phyloP scores from a whole-genome alignment of 2,888 invertebrate species.

The Idaea aversata region DNA sequence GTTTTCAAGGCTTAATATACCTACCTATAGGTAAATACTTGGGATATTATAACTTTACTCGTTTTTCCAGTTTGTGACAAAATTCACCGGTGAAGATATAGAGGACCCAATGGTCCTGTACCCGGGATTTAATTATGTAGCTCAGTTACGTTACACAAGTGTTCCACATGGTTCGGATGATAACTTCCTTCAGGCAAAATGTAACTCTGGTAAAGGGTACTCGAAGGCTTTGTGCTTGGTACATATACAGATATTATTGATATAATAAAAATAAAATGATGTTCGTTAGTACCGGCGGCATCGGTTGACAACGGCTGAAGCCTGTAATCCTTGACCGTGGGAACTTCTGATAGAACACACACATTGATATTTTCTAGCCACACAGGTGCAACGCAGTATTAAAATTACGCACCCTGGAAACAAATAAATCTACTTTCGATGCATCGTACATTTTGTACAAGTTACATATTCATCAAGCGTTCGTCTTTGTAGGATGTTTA shows the following conservation, averaged over 20 bases:
- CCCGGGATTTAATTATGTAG: slow-evolving; percentile 46
- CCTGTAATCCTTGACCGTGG: too few relatives aligned
- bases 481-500: too few relatives aligned
- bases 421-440: too few relatives aligned
- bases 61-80: slow-evolving; percentile 47
- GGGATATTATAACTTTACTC: not conserved
- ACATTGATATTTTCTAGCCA: too few relatives aligned
- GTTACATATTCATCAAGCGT: too few relatives aligned
- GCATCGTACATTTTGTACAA: too few relatives aligned
- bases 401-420: too few relatives aligned
- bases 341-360: too few relatives aligned
- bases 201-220: slow-evolving; percentile 35
- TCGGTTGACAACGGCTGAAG: too few relatives aligned
- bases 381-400: too few relatives aligned
- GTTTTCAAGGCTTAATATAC: slow-evolving; percentile 5
- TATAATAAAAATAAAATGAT: not conserved
- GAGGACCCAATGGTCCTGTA: slow-evolving; percentile 35
- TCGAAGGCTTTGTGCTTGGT: slow-evolving; percentile 42
- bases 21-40: not conserved
- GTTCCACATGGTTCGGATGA: slow-evolving; percentile 40
- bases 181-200: slow-evolving; percentile 37
- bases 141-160: slow-evolving; percentile 43
- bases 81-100: slow-evolving; percentile 49
- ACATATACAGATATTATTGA: slow-evolving; percentile 5
- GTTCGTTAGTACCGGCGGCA: too few relatives aligned